Evolutionary conservation across 1,140 invertebrate species (phyloP), one percentile per base, ranked within the genome.

Genomic region (Protaetia brevitarsis): DNA sequence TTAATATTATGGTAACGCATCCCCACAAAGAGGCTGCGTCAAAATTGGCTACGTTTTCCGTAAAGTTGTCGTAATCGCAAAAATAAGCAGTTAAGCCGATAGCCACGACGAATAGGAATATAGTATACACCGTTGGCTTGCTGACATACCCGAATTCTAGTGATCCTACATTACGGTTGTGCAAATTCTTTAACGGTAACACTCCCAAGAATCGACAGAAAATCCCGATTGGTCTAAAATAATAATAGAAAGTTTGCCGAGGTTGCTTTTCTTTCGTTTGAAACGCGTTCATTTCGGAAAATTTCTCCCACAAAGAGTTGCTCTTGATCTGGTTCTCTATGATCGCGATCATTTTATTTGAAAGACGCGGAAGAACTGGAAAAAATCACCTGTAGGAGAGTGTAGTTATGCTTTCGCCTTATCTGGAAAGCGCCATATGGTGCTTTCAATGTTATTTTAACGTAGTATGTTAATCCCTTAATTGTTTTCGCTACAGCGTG

Each of bases 111-210:
- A 63, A 63, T 10, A 63, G 6, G 0, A 63, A 11, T 2, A 37
- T 8, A 10, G 29, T 63, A 26, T 63, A 63, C 10, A 26, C 10
- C 21, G n/a, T 10, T 11, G 31, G 13, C 2, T 10, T 8, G 34
- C 61, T 63, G 27, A 63, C 11, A 5, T 41, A 37, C n/a, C 6
- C 6, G 45, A 63, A 63, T 26, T 10, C 23, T 3, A 63, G 16
- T 26, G 23, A n/a, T 41, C 21, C 7, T 5, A 31, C 13, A 1
- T 28, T 11, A 1, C n/a, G 8, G 28, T 63, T 10, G 26, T 41
- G 27, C 11, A 63, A 27, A 27, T 63, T 63, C 34, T 63, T 34
- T n/a, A 63, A 21, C 34, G 61, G 61, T 28, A 63, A n/a, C 6
- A 63, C 36, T 11, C 61, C 61, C 8, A 63, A 26, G 5, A 63